Base-by-base conservation (phyloP, 1,140 invertebrate species). In the Eriosoma lanigerum region DNA sequence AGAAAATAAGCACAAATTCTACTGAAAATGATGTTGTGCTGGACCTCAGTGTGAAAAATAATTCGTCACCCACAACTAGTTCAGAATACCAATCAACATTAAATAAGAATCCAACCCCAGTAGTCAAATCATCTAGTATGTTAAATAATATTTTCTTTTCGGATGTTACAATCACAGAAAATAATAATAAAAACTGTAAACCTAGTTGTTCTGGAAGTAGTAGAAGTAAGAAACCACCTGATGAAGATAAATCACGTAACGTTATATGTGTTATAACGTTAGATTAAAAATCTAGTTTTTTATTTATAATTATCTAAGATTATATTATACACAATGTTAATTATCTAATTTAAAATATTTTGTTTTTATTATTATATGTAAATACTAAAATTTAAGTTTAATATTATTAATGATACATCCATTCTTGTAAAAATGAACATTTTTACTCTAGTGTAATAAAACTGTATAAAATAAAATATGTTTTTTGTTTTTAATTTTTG, bases 211-310 rank as follows among this genome's bases (percentile, higher is more conserved):
- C 29, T 78, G 8, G 50, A 26, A 78, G 1, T 46, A 70, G 64
- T 50, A 70, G 21, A 70, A 19, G 5, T 26, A 70, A 29, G 19
- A 52, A 9, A 52, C 46, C 1, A 15, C 19, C 32, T 54, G 73
- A 78, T 62, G 62, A 62, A 46, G 38, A 46, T 24, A 60, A 46
- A 19, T 48, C 75, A 48, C n/a, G 56, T 44, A 8, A 10, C 0
- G 75, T 78, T n/a, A 19, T 78, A 46, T 78, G 56, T 62, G 38
- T 48, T 60, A 78, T 78, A 54, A 78, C 75, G 62, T 78, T 78
- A 78, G 75, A 78, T 46, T 78, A 24, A 58, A 58, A 10, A 6
- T 3, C 17, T n/a, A n/a, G 19, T n/a, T 3, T n/a, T 54, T n/a
- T n/a, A 72, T 48, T 15, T 50, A 50, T 70, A 48, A 17, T 56